A percentile compares a stretch with the other conserved stretches of the same genome.
Conservation (phyloP, 1,140 invertebrate genomes). For the Akabosia matsudoensis region DNA sequence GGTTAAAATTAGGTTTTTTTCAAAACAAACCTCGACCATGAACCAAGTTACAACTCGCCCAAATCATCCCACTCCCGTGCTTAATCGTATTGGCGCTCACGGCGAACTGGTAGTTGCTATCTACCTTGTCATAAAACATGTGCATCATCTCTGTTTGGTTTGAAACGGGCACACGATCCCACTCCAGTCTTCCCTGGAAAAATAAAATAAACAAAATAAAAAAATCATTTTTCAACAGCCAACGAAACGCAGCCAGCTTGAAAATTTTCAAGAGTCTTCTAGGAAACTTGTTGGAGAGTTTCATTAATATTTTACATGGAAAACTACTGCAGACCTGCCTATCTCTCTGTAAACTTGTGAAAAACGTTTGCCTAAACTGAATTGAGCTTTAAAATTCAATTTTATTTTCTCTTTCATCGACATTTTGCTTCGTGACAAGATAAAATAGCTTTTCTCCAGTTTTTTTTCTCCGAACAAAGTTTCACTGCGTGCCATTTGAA, state of each 20-base stretch:
- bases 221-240: neutral
- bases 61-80: conserved; percentile 70
- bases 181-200: conserved; percentile 58
- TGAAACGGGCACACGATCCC: conserved; percentile 52
- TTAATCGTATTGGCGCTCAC: conserved; percentile 65
- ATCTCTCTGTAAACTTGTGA: too few relatives aligned
- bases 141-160: neutral
- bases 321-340: too few relatives aligned
- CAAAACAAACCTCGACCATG: conserved; percentile 58
- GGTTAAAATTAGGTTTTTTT: neutral
- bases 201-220: neutral
- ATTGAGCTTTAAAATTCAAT: too few relatives aligned
- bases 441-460: too few relatives aligned
- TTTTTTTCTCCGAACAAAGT: too few relatives aligned
- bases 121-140: conserved; percentile 54
- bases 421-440: too few relatives aligned
- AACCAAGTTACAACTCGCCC: conserved; percentile 72
- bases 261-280: neutral
- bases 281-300: too few relatives aligned
- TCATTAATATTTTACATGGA: too few relatives aligned
- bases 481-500: too few relatives aligned
- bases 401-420: too few relatives aligned
- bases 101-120: conserved; percentile 63
- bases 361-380: too few relatives aligned
- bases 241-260: neutral